These are phyloP conservation scores for Harpalus rufipes DNA, from an alignment of 2,888 invertebrate species.

Conservation along the genomic window DNA sequence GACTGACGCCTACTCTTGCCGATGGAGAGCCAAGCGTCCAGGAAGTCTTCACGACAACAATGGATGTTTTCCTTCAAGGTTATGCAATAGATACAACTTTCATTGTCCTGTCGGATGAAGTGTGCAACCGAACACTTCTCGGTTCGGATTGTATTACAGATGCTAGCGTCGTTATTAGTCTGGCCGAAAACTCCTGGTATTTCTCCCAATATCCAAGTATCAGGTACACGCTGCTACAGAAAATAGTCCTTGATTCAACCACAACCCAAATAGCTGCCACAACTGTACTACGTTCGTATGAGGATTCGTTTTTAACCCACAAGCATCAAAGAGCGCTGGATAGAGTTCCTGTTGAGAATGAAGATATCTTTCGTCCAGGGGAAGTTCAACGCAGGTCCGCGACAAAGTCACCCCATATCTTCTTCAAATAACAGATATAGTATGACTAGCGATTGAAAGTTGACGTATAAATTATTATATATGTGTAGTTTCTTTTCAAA, in stretches of 20 bases:
- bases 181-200: background rate
- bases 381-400: constrained; percentile 14
- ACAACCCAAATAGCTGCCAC: background rate
- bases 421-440: too few relatives aligned
- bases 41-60: background rate
- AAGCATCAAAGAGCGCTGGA: too few relatives aligned
- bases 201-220: background rate
- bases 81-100: too few relatives aligned
- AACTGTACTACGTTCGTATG: background rate
- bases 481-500: too few relatives aligned
- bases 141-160: background rate
- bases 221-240: background rate
- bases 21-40: background rate
- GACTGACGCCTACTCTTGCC: too few relatives aligned
- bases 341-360: background rate
- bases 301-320: too few relatives aligned
- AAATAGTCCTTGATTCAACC: too few relatives aligned
- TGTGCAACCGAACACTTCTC: background rate
- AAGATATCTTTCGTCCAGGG: background rate
- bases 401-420: too few relatives aligned
- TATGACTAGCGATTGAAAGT: too few relatives aligned
- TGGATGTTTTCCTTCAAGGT: background rate
- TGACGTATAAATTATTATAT: too few relatives aligned
- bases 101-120: background rate
- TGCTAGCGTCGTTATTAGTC: background rate